Evolutionary conservation across 2,888 invertebrate genomes (phyloP).

Genomic region (Callimorpha dominula): DNA sequence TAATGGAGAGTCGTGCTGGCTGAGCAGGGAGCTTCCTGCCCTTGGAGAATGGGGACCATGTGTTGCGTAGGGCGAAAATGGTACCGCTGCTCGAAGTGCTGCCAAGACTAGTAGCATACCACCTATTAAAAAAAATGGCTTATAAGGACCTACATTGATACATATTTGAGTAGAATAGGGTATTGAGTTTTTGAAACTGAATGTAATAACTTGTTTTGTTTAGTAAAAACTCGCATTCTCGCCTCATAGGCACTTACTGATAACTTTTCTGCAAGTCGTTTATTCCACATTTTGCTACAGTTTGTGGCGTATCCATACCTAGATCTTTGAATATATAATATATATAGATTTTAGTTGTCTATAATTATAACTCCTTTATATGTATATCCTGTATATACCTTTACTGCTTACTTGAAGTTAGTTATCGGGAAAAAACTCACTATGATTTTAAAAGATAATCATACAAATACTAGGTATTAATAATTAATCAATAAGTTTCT

Average conservation of each 20-base stretch:
- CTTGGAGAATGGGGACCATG: constrained; percentile 80
- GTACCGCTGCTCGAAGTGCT: constrained; percentile 78
- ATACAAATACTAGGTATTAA: too few species aligned
- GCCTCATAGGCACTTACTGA: too few species aligned
- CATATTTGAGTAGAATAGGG: not conserved
- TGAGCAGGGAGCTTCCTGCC: constrained; percentile 80
- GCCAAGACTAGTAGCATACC: constrained; percentile 78
- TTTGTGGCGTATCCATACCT: not conserved
- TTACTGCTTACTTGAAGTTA: too few species aligned
- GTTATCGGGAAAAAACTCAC: too few species aligned
- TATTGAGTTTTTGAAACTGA: not conserved
- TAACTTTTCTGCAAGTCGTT: not conserved
- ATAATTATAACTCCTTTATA: too few species aligned
- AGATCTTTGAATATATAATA: too few species aligned
- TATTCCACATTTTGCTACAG: not conserved
- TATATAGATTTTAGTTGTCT: too few species aligned
- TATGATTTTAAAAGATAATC: too few species aligned
- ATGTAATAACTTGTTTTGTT: not conserved
- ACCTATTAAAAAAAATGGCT: constrained; percentile 57
- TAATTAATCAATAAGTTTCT: too few species aligned
- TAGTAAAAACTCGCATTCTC: too few species aligned
- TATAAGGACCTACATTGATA: not conserved
- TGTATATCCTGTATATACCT: too few species aligned
- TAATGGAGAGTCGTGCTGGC: constrained; percentile 79
- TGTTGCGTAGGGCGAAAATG: constrained; percentile 81